phyloP scores from a whole-genome alignment of 2,888 invertebrate genomes.

The Crematogaster levior region DNA sequence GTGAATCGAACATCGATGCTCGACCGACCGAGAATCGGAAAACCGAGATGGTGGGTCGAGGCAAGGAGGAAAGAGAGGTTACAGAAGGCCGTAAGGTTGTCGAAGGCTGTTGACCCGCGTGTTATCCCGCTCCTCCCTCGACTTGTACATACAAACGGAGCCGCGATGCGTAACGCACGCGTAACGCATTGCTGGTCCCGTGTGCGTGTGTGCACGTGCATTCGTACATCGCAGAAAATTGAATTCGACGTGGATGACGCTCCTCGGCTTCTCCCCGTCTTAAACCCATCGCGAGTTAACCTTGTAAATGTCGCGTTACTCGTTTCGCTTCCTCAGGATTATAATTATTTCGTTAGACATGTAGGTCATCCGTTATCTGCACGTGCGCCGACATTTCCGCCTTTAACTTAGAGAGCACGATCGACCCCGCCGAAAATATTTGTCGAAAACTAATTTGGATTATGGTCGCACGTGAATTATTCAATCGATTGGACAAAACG shows the following conservation, averaged over 20 bases:
- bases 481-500: not conserved
- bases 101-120: slow-evolving; percentile 73
- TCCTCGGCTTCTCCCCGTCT: slow-evolving; percentile 43
- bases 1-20: slow-evolving; percentile 45
- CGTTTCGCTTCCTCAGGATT: slow-evolving; percentile 43
- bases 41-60: slow-evolving; percentile 35
- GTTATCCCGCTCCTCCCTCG: slow-evolving; percentile 51
- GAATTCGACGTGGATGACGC: slow-evolving; percentile 67
- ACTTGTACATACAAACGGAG: slow-evolving; percentile 30
- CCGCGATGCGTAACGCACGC: slow-evolving; percentile 62
- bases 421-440: slow-evolving; percentile 10
- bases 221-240: slow-evolving; percentile 65
- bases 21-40: slow-evolving; percentile 53
- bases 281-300: slow-evolving; percentile 48
- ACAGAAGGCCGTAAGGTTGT: slow-evolving; percentile 67
- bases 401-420: slow-evolving; percentile 18
- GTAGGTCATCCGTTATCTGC: not conserved
- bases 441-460: not conserved
- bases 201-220: not conserved
- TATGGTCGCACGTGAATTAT: not conserved
- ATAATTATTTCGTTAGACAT: slow-evolving; percentile 56
- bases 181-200: slow-evolving; percentile 39
- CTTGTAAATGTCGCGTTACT: slow-evolving; percentile 58
- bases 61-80: slow-evolving; percentile 48
- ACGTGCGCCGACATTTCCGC: slow-evolving; percentile 26